phyloP scores from a whole-genome alignment of 2,888 invertebrate species.

The Caenorhabditis macrosperma region DNA sequence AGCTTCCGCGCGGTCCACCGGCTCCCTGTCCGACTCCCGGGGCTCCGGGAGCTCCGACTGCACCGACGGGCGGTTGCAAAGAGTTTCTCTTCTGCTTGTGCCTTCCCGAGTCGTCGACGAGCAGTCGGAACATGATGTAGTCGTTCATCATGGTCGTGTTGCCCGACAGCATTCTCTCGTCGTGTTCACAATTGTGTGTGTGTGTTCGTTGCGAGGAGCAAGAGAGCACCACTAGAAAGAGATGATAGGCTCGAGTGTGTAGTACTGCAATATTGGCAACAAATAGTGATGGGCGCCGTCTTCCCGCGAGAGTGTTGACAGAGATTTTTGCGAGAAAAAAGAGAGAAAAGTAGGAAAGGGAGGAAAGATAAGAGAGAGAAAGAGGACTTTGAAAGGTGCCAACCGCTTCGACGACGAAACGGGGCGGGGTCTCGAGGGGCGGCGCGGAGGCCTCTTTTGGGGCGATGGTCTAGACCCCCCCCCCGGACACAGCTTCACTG shows the following conservation, averaged over 20 bases:
- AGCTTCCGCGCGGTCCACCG: conserved; percentile 48
- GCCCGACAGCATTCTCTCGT: conserved; percentile 59
- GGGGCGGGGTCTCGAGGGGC: conserved; percentile 23
- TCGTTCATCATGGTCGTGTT: conserved; percentile 71
- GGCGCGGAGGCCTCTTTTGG: conserved; percentile 6
- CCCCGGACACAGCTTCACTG: no score
- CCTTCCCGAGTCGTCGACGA: conserved; percentile 67
- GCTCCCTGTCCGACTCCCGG: conserved; percentile 32
- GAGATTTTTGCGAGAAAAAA: conserved; percentile 26
- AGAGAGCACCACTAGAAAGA: conserved; percentile 26
- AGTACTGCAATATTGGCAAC: conserved; percentile 54
- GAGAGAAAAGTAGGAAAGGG: conserved; percentile 12
- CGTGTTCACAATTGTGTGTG: conserved; percentile 44
- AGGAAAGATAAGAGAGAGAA: conserved; percentile 14
- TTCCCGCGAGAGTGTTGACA: conserved; percentile 31
- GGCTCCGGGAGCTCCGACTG: conserved; percentile 13
- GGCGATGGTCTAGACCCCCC: conserved; percentile 3
- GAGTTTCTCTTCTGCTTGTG: conserved; percentile 56
- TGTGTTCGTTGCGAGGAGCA: conserved; percentile 32
- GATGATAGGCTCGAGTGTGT: conserved; percentile 23
- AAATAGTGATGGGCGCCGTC: conserved; percentile 24
- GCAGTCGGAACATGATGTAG: conserved; percentile 74
- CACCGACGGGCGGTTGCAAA: conserved; percentile 29
- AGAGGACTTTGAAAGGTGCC: conserved; percentile 38
- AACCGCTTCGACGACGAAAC: conserved; percentile 13